phyloP scores from a whole-genome alignment of 2,888 invertebrate species.

The Drosophila nr. perissopoda region DNA sequence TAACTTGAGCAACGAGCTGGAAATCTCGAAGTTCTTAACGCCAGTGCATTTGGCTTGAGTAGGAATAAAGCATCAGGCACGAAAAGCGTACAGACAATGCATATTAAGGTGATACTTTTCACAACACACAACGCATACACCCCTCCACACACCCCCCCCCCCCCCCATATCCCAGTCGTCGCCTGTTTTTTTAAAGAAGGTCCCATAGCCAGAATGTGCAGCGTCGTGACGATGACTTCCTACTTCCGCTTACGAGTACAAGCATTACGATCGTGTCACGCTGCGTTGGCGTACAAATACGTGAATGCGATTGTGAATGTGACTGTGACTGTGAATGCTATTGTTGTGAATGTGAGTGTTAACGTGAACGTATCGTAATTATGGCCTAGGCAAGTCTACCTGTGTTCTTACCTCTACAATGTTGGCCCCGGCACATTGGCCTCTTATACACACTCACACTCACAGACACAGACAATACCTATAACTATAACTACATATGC shows the following conservation, averaged over 20 bases:
- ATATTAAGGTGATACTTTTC: slow-evolving; percentile 32
- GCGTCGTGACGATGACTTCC: slow-evolving; percentile 60
- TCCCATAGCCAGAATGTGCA: slow-evolving; percentile 46
- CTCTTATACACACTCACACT: slow-evolving; percentile 29
- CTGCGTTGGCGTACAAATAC: slow-evolving; percentile 57
- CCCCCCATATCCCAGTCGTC: neutral
- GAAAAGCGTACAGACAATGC: slow-evolving; percentile 37
- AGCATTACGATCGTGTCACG: slow-evolving; percentile 56
- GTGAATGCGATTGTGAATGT: slow-evolving; percentile 20
- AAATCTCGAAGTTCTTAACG: slow-evolving; percentile 25
- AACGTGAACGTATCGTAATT: slow-evolving; percentile 48
- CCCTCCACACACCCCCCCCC: neutral
- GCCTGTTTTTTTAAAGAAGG: slow-evolving; percentile 13
- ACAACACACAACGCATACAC: neutral
- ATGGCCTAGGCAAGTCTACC: slow-evolving; percentile 41
- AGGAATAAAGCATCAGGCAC: slow-evolving; percentile 26
- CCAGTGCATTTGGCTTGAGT: slow-evolving; percentile 20
- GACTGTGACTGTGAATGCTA: neutral
- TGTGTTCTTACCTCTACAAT: slow-evolving; percentile 20
- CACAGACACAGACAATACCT: neutral
- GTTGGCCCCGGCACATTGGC: slow-evolving; percentile 53
- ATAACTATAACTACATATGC: neutral
- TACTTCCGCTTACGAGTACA: slow-evolving; percentile 54
- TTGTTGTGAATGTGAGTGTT: neutral
- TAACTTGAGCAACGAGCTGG: slow-evolving; percentile 31